Base-by-base conservation (phyloP, 2,797 vertebrate genomes). In the Danio choprae region DNA sequence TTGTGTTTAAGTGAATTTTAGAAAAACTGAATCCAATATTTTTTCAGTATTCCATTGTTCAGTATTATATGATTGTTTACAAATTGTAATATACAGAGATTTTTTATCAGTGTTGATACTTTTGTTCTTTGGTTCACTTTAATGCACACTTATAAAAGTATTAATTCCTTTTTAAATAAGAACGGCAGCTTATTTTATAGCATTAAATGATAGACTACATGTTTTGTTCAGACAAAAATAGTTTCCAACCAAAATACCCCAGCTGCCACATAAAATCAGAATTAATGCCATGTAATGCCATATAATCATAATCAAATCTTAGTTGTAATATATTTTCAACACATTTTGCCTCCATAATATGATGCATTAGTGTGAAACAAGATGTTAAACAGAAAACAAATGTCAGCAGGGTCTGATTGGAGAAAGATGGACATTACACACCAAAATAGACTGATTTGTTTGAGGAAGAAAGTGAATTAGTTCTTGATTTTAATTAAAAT, bases 231-330 rank as follows among this genome's bases (percentile, higher is more conserved):
- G 6, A 55, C n/a, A 67, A 29, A 67, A 20, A 29, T 7, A 0
- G 7, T 29, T 46, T 46, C 41, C 7, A 8, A 11, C 43, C 12
- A 67, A 46, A 67, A 46, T 48, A 60, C 50, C 64, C 36, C 65
- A 63, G 68, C 64, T 74, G 65, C 48, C 43, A 20, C 62, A 63
- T 51, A 76, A 41, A 65, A 69, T 69, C 16, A 74, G n/a, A 36
- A 74, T 74, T 16, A n/a, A 18, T 79, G 29, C 29, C 1, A 29
- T 29, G 29, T 29, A n/a, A n/a, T n/a, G n/a, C n/a, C n/a, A n/a
- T 29, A 29, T 29, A 29, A 1, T 29, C 29, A 29, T 29, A 29
- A 29, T 29, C 29, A 3, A 29, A 29, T 29, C 29, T 1, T 29
- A 29, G 29, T 29, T 29, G 29, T 29, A 29, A 29, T 3, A 29